Base-by-base conservation (phyloP, 2,113 vertebrate genomes). In the Kryptolebias marmoratus region DNA sequence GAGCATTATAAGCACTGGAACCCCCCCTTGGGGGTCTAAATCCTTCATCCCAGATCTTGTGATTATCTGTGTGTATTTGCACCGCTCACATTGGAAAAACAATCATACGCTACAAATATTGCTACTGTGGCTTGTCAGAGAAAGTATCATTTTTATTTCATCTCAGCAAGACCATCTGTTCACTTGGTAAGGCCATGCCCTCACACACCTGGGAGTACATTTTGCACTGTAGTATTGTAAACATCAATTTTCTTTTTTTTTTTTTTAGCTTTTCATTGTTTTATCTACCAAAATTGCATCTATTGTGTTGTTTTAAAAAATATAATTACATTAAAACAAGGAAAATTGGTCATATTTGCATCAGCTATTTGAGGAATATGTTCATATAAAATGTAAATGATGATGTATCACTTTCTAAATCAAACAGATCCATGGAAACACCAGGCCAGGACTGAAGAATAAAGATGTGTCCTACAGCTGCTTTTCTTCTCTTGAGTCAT, bases 61-160 rank as follows among this genome's bases (percentile, higher is more conserved):
- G 84, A 90, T 91, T 89, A 90, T 89, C 84, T 68, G 80, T 53
- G 68, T 76, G 85, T 86, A 88, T 83, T 91, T 64, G 2, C 72
- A 78, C 79, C 77, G 83, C 87, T 82, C 79, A 82, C 76, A 82
- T 70, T 85, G 67, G 66, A 88, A 89, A 89, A 89, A 88, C 85
- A 89, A 89, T 90, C 82, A 84, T 71, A 49, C 71, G 73, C 71
- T 64, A 54, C 80, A 78, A 75, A 80, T 59, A 52, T 75, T 78
- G 80, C 66, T 32, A 75, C 75, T 70, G 77, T 45, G 73, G 79
- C 65, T 81, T 60, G 66, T 78, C 79, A 83, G 64, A 75, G 62
- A 68, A 71, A 36, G 65, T 75, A 66, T 85, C 67, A 74, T 79
- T 81, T 58, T 68, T 72, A 49, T 73, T 61, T 67, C 36, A 44